phyloP scores from a whole-genome alignment of 2,888 invertebrate species.

The Agriopis aurantiaria region DNA sequence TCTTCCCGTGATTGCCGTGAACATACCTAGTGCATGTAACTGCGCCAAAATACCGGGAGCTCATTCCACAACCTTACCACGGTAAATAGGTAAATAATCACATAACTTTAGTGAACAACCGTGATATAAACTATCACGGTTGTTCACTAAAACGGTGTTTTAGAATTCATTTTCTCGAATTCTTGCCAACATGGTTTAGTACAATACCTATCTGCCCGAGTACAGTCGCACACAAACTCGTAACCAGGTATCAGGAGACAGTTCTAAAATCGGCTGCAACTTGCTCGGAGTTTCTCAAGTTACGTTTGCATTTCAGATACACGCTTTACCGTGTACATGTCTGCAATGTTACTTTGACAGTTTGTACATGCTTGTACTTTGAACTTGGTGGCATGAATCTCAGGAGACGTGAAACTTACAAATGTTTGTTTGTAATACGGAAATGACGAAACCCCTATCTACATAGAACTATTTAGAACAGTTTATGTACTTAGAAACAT shows the following conservation, averaged over 20 bases:
- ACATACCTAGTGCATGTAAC: too few species aligned
- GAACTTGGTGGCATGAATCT: constrained; percentile 48
- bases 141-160: too few species aligned
- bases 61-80: too few species aligned
- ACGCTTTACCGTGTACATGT: constrained; percentile 39
- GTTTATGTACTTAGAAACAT: not conserved
- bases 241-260: constrained; percentile 57
- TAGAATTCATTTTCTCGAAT: too few species aligned
- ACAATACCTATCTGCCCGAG: constrained; percentile 13
- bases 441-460: not conserved
- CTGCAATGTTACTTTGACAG: constrained; percentile 42
- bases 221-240: constrained; percentile 26
- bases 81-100: too few species aligned
- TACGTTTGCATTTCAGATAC: constrained; percentile 55
- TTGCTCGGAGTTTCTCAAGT: constrained; percentile 55
- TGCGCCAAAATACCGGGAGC: too few species aligned
- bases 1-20: too few species aligned
- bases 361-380: constrained; percentile 43
- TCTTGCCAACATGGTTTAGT: not conserved
- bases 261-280: constrained; percentile 72
- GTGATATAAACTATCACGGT: too few species aligned
- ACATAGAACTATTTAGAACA: not conserved
- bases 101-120: too few species aligned
- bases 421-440: constrained; percentile 21
- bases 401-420: constrained; percentile 37